Evolutionary conservation across 1,140 invertebrate species (phyloP).

Genomic region (Vollenhovia emeryi): DNA sequence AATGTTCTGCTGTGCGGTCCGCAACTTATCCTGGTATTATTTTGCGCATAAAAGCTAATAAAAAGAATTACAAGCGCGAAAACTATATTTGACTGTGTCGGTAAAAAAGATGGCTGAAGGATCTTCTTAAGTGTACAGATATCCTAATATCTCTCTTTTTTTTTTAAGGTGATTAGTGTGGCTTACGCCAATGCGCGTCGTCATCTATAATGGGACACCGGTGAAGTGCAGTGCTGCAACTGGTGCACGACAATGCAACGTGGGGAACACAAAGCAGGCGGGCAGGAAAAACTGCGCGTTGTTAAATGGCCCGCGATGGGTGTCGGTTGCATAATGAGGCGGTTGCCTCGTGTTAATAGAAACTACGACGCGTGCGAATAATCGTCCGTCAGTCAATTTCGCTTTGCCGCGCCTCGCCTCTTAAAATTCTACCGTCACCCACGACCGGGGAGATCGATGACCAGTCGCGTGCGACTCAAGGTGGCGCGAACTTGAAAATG

Average conservation of each 20-base stretch:
- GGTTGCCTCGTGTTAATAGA: slow-evolving; percentile 32
- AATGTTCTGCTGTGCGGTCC: too few relatives aligned
- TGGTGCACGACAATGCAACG: slow-evolving; percentile 60
- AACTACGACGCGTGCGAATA: slow-evolving; percentile 32
- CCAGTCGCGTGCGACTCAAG: background rate
- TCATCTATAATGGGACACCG: slow-evolving; percentile 77
- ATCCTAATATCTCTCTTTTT: background rate
- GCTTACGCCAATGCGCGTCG: slow-evolving; percentile 70
- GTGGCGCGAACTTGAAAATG: slow-evolving; percentile 46
- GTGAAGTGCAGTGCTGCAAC: slow-evolving; percentile 69
- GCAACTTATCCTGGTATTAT: too few relatives aligned
- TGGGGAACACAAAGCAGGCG: slow-evolving; percentile 50
- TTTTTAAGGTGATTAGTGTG: background rate
- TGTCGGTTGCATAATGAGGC: slow-evolving; percentile 48
- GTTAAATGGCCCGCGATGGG: slow-evolving; percentile 1
- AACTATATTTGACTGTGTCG: too few relatives aligned
- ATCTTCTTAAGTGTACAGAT: too few relatives aligned
- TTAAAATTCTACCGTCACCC: background rate
- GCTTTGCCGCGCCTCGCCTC: background rate
- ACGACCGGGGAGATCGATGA: slow-evolving; percentile 27
- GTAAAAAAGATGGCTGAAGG: too few relatives aligned
- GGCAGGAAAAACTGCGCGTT: slow-evolving; percentile 50
- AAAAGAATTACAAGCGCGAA: too few relatives aligned
- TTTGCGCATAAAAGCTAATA: too few relatives aligned
- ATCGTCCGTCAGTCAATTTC: slow-evolving; percentile 6